These are phyloP conservation scores for Drosophila carrolli DNA, from an alignment of 1,140 invertebrate genomes.

Conservation along the genomic window DNA sequence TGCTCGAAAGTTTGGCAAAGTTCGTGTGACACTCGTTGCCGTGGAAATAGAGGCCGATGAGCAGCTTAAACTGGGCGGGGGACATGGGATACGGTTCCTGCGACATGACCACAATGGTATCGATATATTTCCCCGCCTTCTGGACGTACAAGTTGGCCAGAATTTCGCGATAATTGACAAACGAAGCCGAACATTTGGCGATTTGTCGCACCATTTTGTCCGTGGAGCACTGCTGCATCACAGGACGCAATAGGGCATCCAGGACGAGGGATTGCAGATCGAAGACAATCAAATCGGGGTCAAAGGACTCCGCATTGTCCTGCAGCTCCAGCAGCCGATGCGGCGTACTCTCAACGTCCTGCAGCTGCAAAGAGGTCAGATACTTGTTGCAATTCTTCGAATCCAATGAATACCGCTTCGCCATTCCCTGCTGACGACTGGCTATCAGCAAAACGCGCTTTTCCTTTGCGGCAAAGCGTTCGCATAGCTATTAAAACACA, in stretches of 20 bases:
- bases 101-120: conserved; percentile 62
- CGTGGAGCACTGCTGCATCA: conserved; percentile 53
- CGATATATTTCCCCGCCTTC: conserved; percentile 9
- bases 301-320: background rate
- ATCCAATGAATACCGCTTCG: background rate
- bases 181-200: conserved; percentile 66
- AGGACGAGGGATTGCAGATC: conserved; percentile 52
- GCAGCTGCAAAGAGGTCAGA: background rate
- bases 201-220: conserved; percentile 56
- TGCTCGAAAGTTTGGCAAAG: conserved; percentile 35
- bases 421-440: conserved; percentile 20
- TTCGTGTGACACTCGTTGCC: conserved; percentile 40
- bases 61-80: conserved; percentile 58
- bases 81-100: conserved; percentile 61
- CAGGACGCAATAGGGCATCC: conserved; percentile 48
- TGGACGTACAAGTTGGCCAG: conserved; percentile 13
- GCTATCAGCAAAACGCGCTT: conserved; percentile 58
- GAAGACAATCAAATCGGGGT: conserved; percentile 51
- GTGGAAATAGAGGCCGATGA: conserved; percentile 60
- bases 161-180: conserved; percentile 57
- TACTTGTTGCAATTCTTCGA: conserved; percentile 9
- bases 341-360: conserved; percentile 53
- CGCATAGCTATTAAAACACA: conserved; percentile 40
- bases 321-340: conserved; percentile 35
- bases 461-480: conserved; percentile 29